phyloP scores from a whole-genome alignment of 1,140 invertebrate species.

The Pogonus chalceus region DNA sequence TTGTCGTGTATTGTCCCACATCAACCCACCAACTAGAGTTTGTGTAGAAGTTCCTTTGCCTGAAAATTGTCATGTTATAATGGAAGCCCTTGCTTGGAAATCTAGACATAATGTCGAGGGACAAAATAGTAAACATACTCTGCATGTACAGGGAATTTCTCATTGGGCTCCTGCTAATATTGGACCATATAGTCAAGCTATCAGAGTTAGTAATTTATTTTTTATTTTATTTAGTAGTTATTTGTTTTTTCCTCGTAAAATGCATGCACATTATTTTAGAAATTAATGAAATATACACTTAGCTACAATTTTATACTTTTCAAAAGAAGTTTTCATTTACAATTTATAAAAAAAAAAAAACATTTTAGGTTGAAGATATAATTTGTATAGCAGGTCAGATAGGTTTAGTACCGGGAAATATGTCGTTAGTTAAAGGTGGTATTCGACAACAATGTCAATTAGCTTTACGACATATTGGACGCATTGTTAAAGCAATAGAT shows the following conservation, averaged over 20 bases:
- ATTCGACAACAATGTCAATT: conserved; percentile 69
- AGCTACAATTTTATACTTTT: too few species aligned
- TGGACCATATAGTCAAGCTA: conserved; percentile 88
- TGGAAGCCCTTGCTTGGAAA: conserved; percentile 67
- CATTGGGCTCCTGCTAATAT: conserved; percentile 95
- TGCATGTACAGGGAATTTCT: conserved; percentile 91
- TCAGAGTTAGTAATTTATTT: conserved; percentile 65
- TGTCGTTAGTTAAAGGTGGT: conserved; percentile 58
- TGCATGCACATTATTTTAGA: too few species aligned
- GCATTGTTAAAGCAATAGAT: conserved; percentile 70
- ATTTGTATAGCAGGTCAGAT: conserved; percentile 87
- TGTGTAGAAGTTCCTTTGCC: conserved; percentile 76
- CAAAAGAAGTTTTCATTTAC: too few species aligned
- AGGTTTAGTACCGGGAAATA: conserved; percentile 74
- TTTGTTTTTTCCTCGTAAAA: too few species aligned
- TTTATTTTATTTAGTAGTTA: too few species aligned
- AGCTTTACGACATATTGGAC: conserved; percentile 68
- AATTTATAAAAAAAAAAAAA: too few species aligned
- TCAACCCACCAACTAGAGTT: conserved; percentile 79
- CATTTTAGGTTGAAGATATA: conserved; percentile 62
- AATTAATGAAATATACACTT: too few species aligned
- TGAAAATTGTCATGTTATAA: conserved; percentile 56
- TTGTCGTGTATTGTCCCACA: conserved; percentile 57
- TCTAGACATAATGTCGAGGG: conserved; percentile 23
- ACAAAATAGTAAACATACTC: conserved; percentile 47